Evolutionary conservation across 2,888 invertebrate genomes (phyloP).

Genomic region (Pherbina coryleti): DNA sequence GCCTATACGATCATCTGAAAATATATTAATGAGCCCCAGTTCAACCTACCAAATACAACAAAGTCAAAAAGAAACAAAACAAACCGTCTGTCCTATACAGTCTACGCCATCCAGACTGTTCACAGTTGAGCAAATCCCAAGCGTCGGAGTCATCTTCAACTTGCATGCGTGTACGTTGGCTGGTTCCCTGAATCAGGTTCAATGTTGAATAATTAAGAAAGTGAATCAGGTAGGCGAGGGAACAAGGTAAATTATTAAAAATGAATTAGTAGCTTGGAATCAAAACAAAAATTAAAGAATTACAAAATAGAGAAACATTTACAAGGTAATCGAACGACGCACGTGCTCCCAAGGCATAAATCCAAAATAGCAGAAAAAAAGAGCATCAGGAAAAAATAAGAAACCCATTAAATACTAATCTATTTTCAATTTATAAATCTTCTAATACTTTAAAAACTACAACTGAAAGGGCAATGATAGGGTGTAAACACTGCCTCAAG

Average conservation of each 20-base stretch:
- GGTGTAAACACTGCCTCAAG: constrained; percentile 31
- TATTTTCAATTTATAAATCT: constrained; percentile 60
- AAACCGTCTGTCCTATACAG: no score
- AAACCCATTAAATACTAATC: constrained; percentile 65
- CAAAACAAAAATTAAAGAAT: constrained; percentile 50
- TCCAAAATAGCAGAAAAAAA: neutral
- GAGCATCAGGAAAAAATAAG: constrained; percentile 30
- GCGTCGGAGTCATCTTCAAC: neutral
- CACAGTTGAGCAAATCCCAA: neutral
- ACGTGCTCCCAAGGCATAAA: constrained; percentile 55
- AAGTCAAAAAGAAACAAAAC: neutral
- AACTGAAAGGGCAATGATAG: constrained; percentile 40
- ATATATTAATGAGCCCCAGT: constrained; percentile 43
- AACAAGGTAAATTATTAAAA: constrained; percentile 66
- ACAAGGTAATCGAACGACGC: constrained; percentile 44
- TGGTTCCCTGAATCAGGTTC: constrained; percentile 9
- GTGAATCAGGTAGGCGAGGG: constrained; percentile 38
- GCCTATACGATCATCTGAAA: constrained; percentile 36
- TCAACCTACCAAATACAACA: constrained; percentile 32
- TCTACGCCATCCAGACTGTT: no score
- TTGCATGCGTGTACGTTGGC: constrained; percentile 19
- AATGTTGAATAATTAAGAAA: constrained; percentile 42
- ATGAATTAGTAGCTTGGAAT: constrained; percentile 62
- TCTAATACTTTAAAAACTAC: constrained; percentile 53
- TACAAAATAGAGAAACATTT: constrained; percentile 9